Base-by-base conservation (phyloP, 1,140 invertebrate species). In the Bombus consobrinus region DNA sequence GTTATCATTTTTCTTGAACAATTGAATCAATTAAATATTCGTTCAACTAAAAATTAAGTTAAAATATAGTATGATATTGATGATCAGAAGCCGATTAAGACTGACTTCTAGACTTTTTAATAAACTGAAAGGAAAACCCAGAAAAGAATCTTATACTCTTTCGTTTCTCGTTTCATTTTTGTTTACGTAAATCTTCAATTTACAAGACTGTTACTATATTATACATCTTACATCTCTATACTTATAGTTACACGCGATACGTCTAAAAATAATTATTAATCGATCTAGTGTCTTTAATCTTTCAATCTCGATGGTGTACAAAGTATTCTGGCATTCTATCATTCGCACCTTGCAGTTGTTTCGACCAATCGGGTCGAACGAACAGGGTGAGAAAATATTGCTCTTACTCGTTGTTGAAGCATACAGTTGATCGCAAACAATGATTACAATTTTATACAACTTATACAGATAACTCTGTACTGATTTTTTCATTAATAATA, bases 151-250 rank as follows among this genome's bases (percentile, higher is more conserved):
- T n/a, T 34, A 34, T 59, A 10, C 4, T n/a, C 69, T 53, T 57
- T 18, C n/a, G 28, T 57, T 76, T 34, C 12, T 39, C 25, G 9
- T 43, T 47, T 62, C 32, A 37, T 25, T 39, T 59, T 78, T 28
- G 10, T 41, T 34, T 37, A 4, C 66, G 25, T 43, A 73, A 84
- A 80, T 75, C 47, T 64, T 57, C 53, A 78, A 89, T 89, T 85
- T 86, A 89, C 87, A 89, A 85, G 59, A 41, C 34, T 66, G 53
- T 69, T 76, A 64, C 32, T 59, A 69, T 80, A 81, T 71, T 89
- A 68, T 89, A 88, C 87, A 89, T 34, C 47, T 88, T 86, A 86
- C 25, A 68, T 3, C 34, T 76, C 47, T 82, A 86, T 75, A 39
- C 13, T 89, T 62, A 81, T 62, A 75, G 34, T 78, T 79, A 75